Conservation (phyloP, 2,797 vertebrate genomes). For the Poliocrania exsul region DNA sequence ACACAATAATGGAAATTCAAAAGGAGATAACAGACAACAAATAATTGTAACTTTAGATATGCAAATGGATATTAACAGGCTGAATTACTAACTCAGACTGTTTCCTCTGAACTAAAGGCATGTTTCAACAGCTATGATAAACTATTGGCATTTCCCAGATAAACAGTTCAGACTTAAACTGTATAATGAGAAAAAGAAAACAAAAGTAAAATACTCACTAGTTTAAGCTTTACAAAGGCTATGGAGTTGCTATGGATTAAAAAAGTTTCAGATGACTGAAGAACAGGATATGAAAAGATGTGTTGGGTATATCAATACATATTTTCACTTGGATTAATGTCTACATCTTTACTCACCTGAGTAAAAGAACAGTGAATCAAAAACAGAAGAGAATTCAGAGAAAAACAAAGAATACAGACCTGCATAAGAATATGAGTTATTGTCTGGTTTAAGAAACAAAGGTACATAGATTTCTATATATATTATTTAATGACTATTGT, state of each 20-base stretch:
- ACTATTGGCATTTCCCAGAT: background rate
- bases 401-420: background rate
- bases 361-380: background rate
- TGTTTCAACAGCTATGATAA: slow-evolving; percentile 51
- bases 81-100: background rate
- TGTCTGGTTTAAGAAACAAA: background rate
- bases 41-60: slow-evolving; percentile 21
- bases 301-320: background rate
- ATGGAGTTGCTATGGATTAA: background rate
- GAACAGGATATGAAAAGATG: background rate
- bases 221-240: background rate
- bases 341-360: background rate
- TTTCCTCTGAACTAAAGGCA: slow-evolving; percentile 20
- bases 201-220: background rate
- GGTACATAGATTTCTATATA: background rate
- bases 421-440: background rate
- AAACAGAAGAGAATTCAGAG: background rate
- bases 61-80: slow-evolving; percentile 16
- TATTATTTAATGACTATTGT: background rate
- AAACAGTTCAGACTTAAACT: slow-evolving; percentile 51
- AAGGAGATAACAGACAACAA: slow-evolving; percentile 26
- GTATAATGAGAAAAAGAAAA: background rate
- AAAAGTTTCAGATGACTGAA: background rate
- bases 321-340: background rate
- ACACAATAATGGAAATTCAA: slow-evolving; percentile 37